phyloP scores from a whole-genome alignment of 2,113 vertebrate genomes.

The Peromyscus californicus region DNA sequence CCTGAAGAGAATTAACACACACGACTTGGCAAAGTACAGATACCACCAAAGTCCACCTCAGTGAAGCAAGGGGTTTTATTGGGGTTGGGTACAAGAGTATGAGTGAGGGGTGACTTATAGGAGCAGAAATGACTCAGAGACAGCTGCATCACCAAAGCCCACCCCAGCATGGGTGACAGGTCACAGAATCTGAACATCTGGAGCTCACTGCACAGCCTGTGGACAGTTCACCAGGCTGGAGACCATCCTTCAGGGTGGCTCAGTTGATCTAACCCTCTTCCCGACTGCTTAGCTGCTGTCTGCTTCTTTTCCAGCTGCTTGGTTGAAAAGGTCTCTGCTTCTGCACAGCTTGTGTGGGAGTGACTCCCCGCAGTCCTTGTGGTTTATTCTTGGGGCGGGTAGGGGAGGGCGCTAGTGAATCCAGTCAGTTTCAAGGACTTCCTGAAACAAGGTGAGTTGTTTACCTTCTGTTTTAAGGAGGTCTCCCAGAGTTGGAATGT shows the following conservation, averaged over 20 bases:
- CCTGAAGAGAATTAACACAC: not conserved
- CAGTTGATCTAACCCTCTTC: not conserved
- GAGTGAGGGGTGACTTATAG: not conserved
- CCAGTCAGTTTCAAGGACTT: not conserved
- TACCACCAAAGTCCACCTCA: not conserved
- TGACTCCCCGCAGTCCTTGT: not conserved
- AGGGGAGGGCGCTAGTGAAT: not conserved
- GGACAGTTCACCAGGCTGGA: not conserved
- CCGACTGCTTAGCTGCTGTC: not conserved
- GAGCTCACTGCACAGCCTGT: not conserved
- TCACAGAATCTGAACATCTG: not conserved
- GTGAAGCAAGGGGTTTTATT: not conserved
- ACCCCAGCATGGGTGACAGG: not conserved
- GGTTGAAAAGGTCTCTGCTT: not conserved
- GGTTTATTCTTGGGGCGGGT: not conserved
- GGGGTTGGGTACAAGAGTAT: not conserved
- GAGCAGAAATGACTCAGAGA: not conserved
- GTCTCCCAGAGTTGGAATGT: not conserved
- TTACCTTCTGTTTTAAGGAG: not conserved
- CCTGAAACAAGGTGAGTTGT: not conserved
- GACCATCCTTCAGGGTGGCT: not conserved
- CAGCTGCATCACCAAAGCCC: not conserved
- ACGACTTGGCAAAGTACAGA: not conserved
- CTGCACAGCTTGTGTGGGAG: not conserved
- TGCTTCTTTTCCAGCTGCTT: not conserved